Base-by-base conservation (phyloP, 2,888 invertebrate genomes). In the Aphodius granarius region DNA sequence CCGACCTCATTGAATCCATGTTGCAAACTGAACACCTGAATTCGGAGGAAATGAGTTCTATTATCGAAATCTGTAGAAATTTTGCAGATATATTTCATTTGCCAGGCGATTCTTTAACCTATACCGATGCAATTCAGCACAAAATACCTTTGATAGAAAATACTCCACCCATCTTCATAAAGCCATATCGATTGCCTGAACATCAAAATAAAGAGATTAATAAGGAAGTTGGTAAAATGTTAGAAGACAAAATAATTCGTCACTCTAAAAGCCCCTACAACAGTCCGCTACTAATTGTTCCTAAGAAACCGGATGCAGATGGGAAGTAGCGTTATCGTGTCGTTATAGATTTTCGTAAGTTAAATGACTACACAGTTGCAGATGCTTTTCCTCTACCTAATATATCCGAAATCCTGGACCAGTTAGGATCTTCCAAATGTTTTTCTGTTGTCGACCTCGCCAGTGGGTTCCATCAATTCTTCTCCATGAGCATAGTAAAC, bases 391-490 rank as follows among this genome's bases (percentile, higher is more conserved):
- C 78, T 13, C 22, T 79, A 5, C 78, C 80, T 4, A 73, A 73
- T 9, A 78, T 85, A 16, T 77, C 81, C 17, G 83, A 83, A 75
- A 81, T 81, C 6, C 71, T 82, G 22, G 81, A 81, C 22, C 81
- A 81, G 62, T 62, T 82, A 75, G 81, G 81, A 17, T 78, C 70
- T 77, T 81, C 78, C 62, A 74, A 63, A n/a, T 82, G 81, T 65
- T 82, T 82, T 70, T 73, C 79, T 0, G 81, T 80, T 1, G 70
- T 83, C 5, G 81, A 82, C 73, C 66, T 83, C 9, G 80, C 77
- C 62, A 43, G 43, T 13, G 43, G 76, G 64, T 85, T 83, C 63
- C 81, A 81, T 63, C 84, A 85, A 76, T 85, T 9, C 80, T 80
- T 72, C 78, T 81, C 76, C 62, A 77, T 71, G 75, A 76, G 0